phyloP scores from a whole-genome alignment of 2,113 vertebrate species.

The Cinclus cinclus region DNA sequence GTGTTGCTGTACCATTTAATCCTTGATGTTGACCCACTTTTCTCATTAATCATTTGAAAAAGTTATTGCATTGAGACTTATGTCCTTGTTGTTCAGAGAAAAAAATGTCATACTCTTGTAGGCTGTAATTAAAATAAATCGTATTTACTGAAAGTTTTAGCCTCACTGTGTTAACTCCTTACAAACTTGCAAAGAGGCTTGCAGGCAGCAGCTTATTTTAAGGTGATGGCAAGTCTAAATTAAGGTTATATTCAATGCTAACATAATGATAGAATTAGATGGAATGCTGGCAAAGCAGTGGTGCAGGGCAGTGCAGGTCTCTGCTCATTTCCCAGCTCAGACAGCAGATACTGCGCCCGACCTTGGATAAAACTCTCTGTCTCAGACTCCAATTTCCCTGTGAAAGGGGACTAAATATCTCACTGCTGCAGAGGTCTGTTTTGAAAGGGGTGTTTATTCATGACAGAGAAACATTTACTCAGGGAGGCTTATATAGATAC shows the following conservation, averaged over 20 bases:
- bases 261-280: neutral
- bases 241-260: neutral
- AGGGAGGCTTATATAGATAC: neutral
- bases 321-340: neutral
- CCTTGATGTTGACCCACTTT: constrained; percentile 65
- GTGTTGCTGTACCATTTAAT: constrained; percentile 43
- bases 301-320: neutral
- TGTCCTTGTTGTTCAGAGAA: constrained; percentile 58
- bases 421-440: neutral
- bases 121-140: constrained; percentile 3
- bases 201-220: neutral
- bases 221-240: neutral
- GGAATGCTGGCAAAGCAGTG: neutral
- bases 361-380: constrained; percentile 37
- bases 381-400: neutral
- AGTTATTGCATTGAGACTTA: constrained; percentile 52
- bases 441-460: neutral
- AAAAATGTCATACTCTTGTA: constrained; percentile 11
- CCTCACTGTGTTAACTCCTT: neutral
- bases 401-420: neutral
- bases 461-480: neutral
- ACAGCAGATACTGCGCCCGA: neutral
- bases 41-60: constrained; percentile 68
- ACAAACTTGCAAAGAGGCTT: neutral
- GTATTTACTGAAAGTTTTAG: neutral